Evolutionary conservation across 30 jellyfish, hydroid and myxozoan genomes (phyloP).

Genomic region (Aurelia sp.): DNA sequence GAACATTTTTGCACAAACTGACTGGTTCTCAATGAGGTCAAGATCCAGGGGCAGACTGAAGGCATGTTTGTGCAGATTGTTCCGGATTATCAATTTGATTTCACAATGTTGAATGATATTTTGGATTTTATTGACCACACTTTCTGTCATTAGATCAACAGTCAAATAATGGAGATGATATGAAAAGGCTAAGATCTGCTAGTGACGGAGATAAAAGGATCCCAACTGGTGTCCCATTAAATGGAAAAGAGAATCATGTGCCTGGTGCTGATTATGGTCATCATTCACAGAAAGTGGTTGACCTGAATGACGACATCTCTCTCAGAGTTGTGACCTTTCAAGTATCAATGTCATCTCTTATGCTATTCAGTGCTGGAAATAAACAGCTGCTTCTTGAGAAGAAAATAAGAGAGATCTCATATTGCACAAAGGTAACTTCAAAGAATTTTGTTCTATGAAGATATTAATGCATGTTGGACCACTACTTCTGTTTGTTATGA

Average conservation of each 20-base stretch:
- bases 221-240: slow-evolving; percentile 26
- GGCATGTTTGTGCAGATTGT: too few species aligned
- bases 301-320: slow-evolving; percentile 72
- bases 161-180: slow-evolving; percentile 5
- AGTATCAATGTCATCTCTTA: slow-evolving; percentile 82
- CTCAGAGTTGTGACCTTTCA: slow-evolving; percentile 84
- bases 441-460: too few species aligned
- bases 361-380: slow-evolving; percentile 89
- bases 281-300: slow-evolving; percentile 27
- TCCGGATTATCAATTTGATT: too few species aligned
- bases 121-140: too few species aligned
- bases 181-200: slow-evolving; percentile 61
- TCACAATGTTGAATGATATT: too few species aligned
- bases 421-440: slow-evolving; percentile 89
- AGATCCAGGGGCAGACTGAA: too few species aligned
- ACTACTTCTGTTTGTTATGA: too few species aligned
- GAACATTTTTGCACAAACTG: too few species aligned
- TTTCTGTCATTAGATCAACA: slow-evolving; percentile 17
- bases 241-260: slow-evolving; percentile 11
- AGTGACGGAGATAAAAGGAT: slow-evolving; percentile 85
- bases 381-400: slow-evolving; percentile 84
- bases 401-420: slow-evolving; percentile 89
- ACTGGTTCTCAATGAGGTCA: too few species aligned
- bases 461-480: too few species aligned
- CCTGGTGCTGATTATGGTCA: slow-evolving; percentile 17